Conservation (phyloP, 2,113 vertebrate species). For the Triplophysa dalaica region DNA sequence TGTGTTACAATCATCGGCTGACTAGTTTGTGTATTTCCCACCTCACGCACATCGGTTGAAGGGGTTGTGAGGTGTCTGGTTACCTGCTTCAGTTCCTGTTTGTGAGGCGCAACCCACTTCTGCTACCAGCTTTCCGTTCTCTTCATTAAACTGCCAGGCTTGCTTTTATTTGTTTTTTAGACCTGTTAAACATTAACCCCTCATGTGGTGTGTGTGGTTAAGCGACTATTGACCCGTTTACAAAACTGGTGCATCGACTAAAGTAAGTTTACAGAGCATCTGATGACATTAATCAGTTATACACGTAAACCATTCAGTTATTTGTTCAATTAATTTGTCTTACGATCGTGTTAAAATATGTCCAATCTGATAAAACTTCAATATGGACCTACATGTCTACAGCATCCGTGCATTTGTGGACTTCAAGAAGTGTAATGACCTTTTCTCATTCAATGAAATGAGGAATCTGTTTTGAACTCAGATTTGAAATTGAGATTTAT, state of each 20-base stretch:
- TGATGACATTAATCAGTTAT: too few relatives aligned
- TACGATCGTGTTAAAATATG: too few relatives aligned
- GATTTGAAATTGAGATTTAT: too few relatives aligned
- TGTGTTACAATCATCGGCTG: not conserved
- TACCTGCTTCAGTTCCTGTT: slow-evolving; percentile 44
- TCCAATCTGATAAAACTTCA: too few relatives aligned
- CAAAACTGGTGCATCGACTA: not conserved
- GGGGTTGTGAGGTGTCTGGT: slow-evolving; percentile 26
- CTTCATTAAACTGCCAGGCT: not conserved
- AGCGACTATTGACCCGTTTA: slow-evolving; percentile 5
- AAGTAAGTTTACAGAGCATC: not conserved
- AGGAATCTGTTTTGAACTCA: too few relatives aligned
- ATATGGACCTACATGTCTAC: too few relatives aligned
- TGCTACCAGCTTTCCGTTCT: not conserved
- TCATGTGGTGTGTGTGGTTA: slow-evolving; percentile 8
- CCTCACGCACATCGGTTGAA: slow-evolving; percentile 5
- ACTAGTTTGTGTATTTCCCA: slow-evolving; percentile 1
- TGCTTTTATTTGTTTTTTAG: slow-evolving; percentile 10
- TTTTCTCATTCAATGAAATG: too few relatives aligned
- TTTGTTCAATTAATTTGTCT: too few relatives aligned
- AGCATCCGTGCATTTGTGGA: too few relatives aligned
- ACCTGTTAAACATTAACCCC: slow-evolving; percentile 25
- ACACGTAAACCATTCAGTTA: too few relatives aligned
- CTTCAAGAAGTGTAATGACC: too few relatives aligned
- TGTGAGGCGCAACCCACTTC: slow-evolving; percentile 29